These are phyloP conservation scores for Pyrocephalus nanus DNA, from an alignment of 2,797 vertebrate genomes.

Conservation along the genomic window DNA sequence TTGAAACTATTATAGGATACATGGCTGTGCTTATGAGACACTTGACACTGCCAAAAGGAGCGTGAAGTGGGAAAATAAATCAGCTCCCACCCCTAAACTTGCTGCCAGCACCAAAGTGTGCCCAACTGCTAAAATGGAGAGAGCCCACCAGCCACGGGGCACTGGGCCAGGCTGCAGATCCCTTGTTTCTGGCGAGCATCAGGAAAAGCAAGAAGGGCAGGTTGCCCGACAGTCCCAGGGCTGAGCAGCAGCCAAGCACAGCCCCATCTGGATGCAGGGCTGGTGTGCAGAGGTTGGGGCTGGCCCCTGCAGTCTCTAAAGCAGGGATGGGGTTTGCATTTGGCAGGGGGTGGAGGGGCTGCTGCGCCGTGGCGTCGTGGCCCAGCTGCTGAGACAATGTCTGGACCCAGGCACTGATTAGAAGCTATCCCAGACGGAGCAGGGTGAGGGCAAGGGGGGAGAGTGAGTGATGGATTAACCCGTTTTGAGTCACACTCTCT, in stretches of 20 bases:
- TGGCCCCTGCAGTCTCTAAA: neutral
- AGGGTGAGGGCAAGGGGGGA: neutral
- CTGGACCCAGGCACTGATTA: slow-evolving; percentile 50
- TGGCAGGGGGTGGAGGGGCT: neutral
- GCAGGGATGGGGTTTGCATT: neutral
- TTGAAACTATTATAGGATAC: neutral
- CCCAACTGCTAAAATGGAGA: neutral
- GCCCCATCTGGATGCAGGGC: neutral
- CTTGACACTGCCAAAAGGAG: neutral
- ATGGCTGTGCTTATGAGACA: neutral
- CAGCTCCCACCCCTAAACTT: neutral
- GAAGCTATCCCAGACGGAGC: slow-evolving; percentile 10
- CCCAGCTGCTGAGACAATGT: slow-evolving; percentile 24
- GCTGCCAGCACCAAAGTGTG: neutral
- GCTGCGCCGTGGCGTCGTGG: neutral
- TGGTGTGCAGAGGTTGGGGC: neutral
- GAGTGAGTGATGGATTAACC: slow-evolving; percentile 48
- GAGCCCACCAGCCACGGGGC: neutral
- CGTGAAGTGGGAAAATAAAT: neutral
- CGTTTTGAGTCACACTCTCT: neutral
- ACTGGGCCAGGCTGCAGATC: neutral
- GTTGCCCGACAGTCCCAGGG: neutral
- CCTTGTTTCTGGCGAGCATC: neutral
- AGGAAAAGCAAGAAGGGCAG: neutral
- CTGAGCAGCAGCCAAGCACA: neutral